Evolutionary conservation across 2,113 vertebrate genomes (phyloP).

Genomic region (Eptesicus fuscus): DNA sequence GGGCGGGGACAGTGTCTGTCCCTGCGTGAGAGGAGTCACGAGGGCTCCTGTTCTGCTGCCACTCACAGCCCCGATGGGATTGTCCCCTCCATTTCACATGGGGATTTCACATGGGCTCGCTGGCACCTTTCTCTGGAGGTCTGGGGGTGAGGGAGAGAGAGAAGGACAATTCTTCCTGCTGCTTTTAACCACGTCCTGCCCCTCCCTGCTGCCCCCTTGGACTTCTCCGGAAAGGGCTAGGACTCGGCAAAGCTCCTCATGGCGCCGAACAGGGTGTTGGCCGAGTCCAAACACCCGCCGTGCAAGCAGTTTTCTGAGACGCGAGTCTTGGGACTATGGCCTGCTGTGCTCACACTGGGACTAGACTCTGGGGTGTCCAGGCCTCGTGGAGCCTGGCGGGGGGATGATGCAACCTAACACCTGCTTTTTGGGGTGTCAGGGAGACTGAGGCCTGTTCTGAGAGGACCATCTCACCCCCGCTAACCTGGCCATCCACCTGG

Average conservation of each 20-base stretch:
- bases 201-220: background rate
- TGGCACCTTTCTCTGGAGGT: background rate
- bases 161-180: background rate
- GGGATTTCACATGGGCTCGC: background rate
- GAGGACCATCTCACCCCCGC: background rate
- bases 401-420: background rate
- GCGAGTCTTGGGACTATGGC: fast-evolving
- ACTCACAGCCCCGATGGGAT: background rate
- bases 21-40: background rate
- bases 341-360: background rate
- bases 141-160: background rate
- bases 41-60: background rate
- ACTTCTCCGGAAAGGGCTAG: background rate
- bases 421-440: background rate
- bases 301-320: background rate
- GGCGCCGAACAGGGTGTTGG: fast-evolving
- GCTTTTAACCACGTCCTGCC: background rate
- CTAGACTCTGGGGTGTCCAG: background rate
- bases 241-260: background rate
- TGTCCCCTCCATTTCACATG: too few species aligned
- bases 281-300: background rate
- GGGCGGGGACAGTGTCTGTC: background rate
- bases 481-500: background rate
- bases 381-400: background rate
- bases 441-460: background rate